Evolutionary conservation across 2,797 vertebrate species (phyloP).

Genomic region (Tapirus indicus): DNA sequence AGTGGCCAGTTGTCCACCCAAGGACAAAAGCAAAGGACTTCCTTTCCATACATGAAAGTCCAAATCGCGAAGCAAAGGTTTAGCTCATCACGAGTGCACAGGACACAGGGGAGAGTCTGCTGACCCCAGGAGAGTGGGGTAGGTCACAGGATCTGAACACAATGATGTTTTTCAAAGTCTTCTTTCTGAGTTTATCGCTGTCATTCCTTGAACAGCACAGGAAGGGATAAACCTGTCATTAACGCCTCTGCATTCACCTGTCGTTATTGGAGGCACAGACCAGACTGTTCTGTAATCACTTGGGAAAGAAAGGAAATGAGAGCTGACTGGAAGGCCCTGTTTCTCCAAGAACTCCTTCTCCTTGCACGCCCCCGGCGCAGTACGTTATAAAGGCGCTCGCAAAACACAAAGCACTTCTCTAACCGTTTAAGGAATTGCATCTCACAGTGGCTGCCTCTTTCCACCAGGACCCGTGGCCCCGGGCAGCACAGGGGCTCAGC

Average conservation of each 20-base stretch:
- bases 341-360: not conserved
- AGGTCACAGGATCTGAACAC: not conserved
- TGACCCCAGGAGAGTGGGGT: rapidly evolving
- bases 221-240: not conserved
- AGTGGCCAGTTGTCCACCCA: not conserved
- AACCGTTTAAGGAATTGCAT: not conserved
- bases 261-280: not conserved
- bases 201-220: no score
- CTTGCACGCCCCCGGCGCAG: not conserved
- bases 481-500: not conserved
- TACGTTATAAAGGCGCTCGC: not conserved
- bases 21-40: not conserved
- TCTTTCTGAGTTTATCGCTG: not conserved
- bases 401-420: not conserved
- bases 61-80: not conserved
- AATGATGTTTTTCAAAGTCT: not conserved
- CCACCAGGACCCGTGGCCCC: not conserved
- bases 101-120: no score
- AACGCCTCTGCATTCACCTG: not conserved
- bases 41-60: not conserved
- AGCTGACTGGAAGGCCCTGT: not conserved
- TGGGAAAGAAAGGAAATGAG: not conserved
- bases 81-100: not conserved
- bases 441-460: not conserved
- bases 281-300: not conserved